A percentile compares a stretch with the other conserved stretches of the same genome.
Conservation (phyloP, 2,888 invertebrate species). For the Watsonalla binaria region DNA sequence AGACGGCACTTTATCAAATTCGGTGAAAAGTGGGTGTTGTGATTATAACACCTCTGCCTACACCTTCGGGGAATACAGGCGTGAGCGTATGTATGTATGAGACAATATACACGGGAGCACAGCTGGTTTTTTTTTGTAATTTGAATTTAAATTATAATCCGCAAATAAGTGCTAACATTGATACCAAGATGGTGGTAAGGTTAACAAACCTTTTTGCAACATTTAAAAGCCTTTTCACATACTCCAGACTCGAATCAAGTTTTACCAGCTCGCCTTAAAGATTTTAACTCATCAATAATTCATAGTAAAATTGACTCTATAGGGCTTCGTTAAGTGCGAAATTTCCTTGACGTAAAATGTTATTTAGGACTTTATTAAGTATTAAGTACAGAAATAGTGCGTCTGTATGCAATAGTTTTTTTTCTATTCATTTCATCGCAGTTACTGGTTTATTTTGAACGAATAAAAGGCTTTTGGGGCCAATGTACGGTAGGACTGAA, state of each 20-base stretch:
- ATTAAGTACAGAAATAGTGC: constrained; percentile 2
- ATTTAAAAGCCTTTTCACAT: background rate
- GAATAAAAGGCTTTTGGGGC: background rate
- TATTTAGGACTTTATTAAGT: background rate
- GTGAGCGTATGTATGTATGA: too few species aligned
- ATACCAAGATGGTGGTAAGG: too few species aligned
- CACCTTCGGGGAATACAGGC: too few species aligned
- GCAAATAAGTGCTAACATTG: too few species aligned
- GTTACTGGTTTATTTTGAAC: background rate
- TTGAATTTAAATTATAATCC: too few species aligned
- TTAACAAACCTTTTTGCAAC: background rate
- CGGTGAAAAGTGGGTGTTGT: too few species aligned
- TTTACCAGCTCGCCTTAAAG: background rate
- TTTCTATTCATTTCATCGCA: background rate
- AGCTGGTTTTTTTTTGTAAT: too few species aligned
- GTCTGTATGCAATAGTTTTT: constrained; percentile 3
- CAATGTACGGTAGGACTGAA: background rate
- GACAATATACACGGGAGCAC: too few species aligned
- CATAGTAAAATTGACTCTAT: background rate
- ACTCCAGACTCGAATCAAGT: background rate
- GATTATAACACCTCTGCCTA: too few species aligned
- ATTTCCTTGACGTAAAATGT: background rate
- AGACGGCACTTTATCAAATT: too few species aligned
- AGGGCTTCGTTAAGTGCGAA: background rate
- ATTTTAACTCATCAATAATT: background rate